Evolutionary conservation across 2,888 invertebrate species (phyloP).

Genomic region (Adela reaumurella): DNA sequence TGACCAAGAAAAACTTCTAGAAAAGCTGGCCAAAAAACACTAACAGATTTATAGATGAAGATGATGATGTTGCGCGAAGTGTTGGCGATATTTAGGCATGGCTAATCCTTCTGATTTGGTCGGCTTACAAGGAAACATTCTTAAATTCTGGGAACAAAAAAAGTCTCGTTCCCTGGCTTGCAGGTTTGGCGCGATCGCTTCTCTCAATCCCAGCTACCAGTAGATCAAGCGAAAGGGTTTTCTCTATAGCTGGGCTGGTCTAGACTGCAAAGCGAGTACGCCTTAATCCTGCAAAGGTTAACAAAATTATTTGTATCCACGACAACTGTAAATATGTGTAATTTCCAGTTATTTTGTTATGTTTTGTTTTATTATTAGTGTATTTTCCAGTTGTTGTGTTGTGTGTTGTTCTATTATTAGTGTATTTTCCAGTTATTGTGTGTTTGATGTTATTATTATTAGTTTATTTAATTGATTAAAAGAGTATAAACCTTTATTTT

Average conservation of each 20-base stretch:
- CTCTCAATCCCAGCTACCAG: conserved; percentile 11
- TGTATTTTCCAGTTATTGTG: too few species aligned
- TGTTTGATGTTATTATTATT: too few species aligned
- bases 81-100: conserved; percentile 2
- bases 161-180: conserved; percentile 2
- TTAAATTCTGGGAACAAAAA: conserved; percentile 5
- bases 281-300: conserved; percentile 5
- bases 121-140: conserved; percentile 2
- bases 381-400: too few species aligned
- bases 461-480: too few species aligned
- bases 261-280: conserved; percentile 8
- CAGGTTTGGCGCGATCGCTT: conserved; percentile 5
- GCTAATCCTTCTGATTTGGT: neutral
- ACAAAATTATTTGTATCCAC: conserved; percentile 8
- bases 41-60: too few species aligned
- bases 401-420: too few species aligned
- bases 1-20: too few species aligned
- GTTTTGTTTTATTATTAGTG: too few species aligned
- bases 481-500: too few species aligned
- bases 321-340: too few species aligned
- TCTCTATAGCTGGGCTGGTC: conserved; percentile 9
- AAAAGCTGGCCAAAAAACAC: too few species aligned
- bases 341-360: too few species aligned
- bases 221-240: conserved; percentile 11
- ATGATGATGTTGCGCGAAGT: neutral